These are phyloP conservation scores for Cryptocephalus moraei DNA, from an alignment of 2,888 invertebrate genomes.

Conservation along the genomic window DNA sequence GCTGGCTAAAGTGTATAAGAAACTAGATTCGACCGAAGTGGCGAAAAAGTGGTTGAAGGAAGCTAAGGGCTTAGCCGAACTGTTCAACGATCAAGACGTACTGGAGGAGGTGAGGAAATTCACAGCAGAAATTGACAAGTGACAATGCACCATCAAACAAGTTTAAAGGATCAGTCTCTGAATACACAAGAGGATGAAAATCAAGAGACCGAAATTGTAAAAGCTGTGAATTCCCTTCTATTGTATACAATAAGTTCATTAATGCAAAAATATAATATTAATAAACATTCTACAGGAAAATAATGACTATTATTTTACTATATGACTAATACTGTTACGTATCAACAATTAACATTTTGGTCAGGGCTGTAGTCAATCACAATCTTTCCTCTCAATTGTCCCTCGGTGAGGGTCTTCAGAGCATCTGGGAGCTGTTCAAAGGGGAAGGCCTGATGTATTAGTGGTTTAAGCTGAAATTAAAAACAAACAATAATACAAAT, in stretches of 20 bases:
- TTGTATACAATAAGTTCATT: background rate
- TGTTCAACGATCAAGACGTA: slow-evolving; percentile 28
- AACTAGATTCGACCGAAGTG: slow-evolving; percentile 29
- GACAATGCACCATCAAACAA: background rate
- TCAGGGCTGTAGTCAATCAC: slow-evolving; percentile 42
- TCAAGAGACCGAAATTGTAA: background rate
- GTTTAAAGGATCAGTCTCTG: background rate
- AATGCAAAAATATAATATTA: background rate
- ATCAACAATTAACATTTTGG: background rate
- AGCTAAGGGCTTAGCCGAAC: slow-evolving; percentile 28
- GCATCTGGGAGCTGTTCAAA: slow-evolving; percentile 65
- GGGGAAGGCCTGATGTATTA: slow-evolving; percentile 60
- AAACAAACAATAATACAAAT: background rate
- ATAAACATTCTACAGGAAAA: background rate
- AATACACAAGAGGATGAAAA: background rate
- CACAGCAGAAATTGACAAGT: background rate
- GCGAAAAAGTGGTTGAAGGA: slow-evolving; percentile 33
- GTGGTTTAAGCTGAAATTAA: slow-evolving; percentile 49
- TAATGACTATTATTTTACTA: no score
- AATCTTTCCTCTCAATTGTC: slow-evolving; percentile 72
- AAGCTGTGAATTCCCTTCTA: no score
- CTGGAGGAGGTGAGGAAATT: slow-evolving; percentile 20
- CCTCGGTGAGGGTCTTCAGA: slow-evolving; percentile 49
- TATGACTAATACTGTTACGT: no score
- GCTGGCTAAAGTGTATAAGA: slow-evolving; percentile 34